These are phyloP conservation scores for Pollenia angustigena DNA, from an alignment of 2,888 invertebrate genomes.

Conservation along the genomic window DNA sequence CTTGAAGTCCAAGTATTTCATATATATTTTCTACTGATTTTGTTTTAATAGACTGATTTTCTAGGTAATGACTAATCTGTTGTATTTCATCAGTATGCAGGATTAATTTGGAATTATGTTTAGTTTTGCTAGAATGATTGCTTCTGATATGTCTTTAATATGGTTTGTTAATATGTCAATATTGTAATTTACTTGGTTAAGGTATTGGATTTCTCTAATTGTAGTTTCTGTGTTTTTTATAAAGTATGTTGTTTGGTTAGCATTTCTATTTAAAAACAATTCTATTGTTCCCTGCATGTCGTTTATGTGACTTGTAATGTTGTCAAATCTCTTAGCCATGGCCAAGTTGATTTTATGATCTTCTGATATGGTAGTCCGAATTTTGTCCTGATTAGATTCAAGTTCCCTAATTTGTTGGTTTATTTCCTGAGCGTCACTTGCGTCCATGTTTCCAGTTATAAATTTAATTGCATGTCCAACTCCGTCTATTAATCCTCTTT, in stretches of 20 bases:
- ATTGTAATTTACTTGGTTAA: not conserved
- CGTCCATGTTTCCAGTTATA: slow-evolving; percentile 65
- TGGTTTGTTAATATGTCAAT: slow-evolving; percentile 56
- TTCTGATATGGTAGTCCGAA: slow-evolving; percentile 19
- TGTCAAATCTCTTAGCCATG: not conserved
- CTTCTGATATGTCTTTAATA: slow-evolving; percentile 62
- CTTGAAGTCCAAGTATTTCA: slow-evolving; percentile 66
- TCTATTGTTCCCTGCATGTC: slow-evolving; percentile 2
- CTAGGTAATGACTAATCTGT: slow-evolving; percentile 51
- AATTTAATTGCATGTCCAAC: slow-evolving; percentile 56
- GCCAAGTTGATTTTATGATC: slow-evolving; percentile 50
- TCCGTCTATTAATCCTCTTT: slow-evolving; percentile 61
- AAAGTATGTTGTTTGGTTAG: not conserved
- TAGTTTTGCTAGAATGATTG: slow-evolving; percentile 63
- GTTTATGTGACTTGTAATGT: slow-evolving; percentile 14
- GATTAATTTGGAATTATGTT: slow-evolving; percentile 11
- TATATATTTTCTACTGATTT: slow-evolving; percentile 68
- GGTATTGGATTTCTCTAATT: slow-evolving; percentile 10
- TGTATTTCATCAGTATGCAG: slow-evolving; percentile 59
- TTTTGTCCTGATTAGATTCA: not conserved
- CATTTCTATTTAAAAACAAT: slow-evolving; percentile 8
- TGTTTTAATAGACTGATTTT: slow-evolving; percentile 52
- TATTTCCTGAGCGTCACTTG: slow-evolving; percentile 44
- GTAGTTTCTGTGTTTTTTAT: not conserved
- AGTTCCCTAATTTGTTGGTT: slow-evolving; percentile 38